Evolutionary conservation across 1,140 invertebrate genomes (phyloP).

Genomic region (Parasteatoda tepidariorum): DNA sequence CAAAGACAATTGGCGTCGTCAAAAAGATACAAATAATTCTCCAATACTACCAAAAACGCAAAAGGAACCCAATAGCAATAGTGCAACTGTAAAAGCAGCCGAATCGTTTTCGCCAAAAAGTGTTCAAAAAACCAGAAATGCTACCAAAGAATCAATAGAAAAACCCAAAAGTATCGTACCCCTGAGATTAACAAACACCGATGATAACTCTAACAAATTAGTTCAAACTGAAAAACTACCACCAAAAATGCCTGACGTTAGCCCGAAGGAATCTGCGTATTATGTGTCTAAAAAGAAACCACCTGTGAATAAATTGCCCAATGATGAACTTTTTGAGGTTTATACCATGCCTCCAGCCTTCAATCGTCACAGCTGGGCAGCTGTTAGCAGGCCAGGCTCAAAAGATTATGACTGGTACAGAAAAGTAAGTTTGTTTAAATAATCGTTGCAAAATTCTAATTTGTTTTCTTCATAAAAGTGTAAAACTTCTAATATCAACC

Average conservation of each 20-base stretch:
- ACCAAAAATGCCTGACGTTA: conserved; percentile 8
- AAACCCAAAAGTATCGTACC: conserved; percentile 4
- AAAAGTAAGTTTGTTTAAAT: conserved; percentile 22
- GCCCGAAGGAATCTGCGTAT: background rate
- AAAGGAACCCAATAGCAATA: conserved; percentile 1
- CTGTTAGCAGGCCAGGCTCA: conserved; percentile 23
- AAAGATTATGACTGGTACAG: conserved; percentile 47
- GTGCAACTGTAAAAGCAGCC: background rate
- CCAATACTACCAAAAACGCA: conserved; percentile 7
- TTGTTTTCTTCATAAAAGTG: too few relatives aligned
- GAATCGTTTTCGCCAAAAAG: conserved; percentile 6
- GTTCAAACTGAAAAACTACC: conserved; percentile 21
- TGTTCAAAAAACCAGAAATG: conserved; percentile 14
- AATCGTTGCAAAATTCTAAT: too few relatives aligned
- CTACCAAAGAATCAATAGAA: conserved; percentile 15
- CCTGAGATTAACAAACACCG: background rate
- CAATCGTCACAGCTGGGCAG: conserved; percentile 39
- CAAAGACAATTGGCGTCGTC: conserved; percentile 50
- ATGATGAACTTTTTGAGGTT: conserved; percentile 48
- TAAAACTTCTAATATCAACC: too few relatives aligned
- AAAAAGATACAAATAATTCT: conserved; percentile 19
- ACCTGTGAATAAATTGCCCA: conserved; percentile 11
- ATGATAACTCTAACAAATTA: conserved; percentile 43
- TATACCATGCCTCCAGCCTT: conserved; percentile 48
- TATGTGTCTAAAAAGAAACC: conserved; percentile 26